Percentiles rank a stretch among this genome's conserved stretches.
Conservation (phyloP, 2,113 vertebrate species). For the Alethe diademata region DNA sequence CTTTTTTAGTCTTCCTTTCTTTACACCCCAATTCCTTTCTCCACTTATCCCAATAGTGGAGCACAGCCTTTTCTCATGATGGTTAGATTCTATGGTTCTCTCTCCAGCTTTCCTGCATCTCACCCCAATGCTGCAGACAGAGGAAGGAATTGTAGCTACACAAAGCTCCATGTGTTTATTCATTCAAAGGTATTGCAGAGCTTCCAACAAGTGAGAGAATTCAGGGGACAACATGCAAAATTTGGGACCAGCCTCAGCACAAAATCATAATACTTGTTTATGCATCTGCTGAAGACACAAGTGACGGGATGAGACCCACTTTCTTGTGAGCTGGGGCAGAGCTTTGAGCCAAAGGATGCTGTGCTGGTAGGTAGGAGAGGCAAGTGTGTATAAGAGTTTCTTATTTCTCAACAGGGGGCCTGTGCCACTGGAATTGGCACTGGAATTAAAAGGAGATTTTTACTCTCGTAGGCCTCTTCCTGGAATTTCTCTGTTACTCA, state of each 20-base stretch:
- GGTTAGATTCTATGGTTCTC: fast-evolving
- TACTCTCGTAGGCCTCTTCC: not conserved
- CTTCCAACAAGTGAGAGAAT: not conserved
- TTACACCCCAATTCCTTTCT: not conserved
- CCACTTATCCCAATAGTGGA: not conserved
- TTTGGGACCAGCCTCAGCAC: not conserved
- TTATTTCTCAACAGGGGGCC: not conserved
- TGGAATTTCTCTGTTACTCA: not conserved
- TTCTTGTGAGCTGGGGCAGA: not conserved
- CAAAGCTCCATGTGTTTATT: not conserved
- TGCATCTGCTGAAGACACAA: not conserved
- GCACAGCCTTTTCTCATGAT: not conserved
- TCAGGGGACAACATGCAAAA: not conserved
- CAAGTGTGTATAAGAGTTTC: fast-evolving
- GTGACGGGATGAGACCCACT: not conserved
- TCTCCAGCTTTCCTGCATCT: not conserved
- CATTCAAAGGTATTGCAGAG: not conserved
- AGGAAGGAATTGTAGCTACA: too few species aligned
- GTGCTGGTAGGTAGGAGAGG: not conserved
- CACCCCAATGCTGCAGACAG: not conserved
- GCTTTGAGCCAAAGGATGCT: not conserved
- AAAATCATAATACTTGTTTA: not conserved
- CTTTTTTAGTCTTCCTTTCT: not conserved
- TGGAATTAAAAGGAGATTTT: not conserved
- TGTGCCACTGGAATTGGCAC: not conserved